Evolutionary conservation across 2,113 vertebrate species (phyloP).

Genomic region (Baryphthengus martii): DNA sequence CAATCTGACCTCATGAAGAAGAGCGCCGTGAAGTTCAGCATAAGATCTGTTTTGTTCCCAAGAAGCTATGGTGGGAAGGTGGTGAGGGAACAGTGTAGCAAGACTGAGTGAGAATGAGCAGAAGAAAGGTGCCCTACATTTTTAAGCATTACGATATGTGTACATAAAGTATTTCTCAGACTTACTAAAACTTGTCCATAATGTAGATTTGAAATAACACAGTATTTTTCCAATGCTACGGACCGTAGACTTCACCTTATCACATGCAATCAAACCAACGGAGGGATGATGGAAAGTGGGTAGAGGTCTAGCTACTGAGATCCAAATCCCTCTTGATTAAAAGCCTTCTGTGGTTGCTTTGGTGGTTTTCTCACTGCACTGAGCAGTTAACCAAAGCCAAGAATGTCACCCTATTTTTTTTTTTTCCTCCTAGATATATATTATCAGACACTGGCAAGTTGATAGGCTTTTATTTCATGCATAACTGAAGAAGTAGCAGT

Average conservation of each 20-base stretch:
- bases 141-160: background rate
- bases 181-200: background rate
- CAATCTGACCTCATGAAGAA: background rate
- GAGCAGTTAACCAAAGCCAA: background rate
- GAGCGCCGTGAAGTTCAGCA: background rate
- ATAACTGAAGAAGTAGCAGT: background rate
- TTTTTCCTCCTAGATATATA: background rate
- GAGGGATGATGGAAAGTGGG: background rate
- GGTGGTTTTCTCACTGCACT: background rate
- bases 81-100: background rate
- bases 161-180: background rate
- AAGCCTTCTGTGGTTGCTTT: background rate
- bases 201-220: background rate
- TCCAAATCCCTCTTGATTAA: background rate
- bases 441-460: conserved; percentile 15
- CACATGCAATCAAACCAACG: background rate
- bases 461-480: conserved; percentile 27
- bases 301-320: background rate
- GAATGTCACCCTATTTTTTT: background rate
- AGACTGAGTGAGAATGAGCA: background rate
- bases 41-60: background rate
- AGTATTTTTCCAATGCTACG: background rate
- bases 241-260: background rate
- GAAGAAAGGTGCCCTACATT: background rate
- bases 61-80: background rate